A percentile compares a stretch with the other conserved stretches of the same genome.
phyloP scores from a whole-genome alignment of 30 jellyfish, hydroid and myxozoan species.

The Hydractinia echinata region DNA sequence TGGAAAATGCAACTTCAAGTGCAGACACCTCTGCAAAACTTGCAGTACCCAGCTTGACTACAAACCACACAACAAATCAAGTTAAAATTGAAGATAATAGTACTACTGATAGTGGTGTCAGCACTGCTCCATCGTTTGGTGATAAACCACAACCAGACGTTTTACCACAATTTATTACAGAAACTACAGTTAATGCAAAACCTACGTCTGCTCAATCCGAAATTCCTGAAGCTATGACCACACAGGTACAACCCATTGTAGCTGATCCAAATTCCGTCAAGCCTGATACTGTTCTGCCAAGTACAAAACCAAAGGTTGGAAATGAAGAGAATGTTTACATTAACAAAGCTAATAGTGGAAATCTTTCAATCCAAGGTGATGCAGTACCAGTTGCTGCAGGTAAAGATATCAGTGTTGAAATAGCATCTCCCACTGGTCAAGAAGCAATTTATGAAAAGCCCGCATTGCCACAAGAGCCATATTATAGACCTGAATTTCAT shows the following conservation, averaged over 20 bases:
- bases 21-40: too few species aligned
- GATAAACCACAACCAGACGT: neutral
- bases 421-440: neutral
- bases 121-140: too few species aligned
- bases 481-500: slow-evolving; percentile 15
- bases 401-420: slow-evolving; percentile 13
- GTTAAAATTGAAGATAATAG: too few species aligned
- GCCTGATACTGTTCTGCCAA: too few species aligned
- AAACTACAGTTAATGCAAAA: neutral
- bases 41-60: too few species aligned
- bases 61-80: too few species aligned
- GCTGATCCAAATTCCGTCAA: too few species aligned
- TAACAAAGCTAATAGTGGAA: neutral
- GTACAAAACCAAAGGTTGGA: too few species aligned
- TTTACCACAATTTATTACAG: neutral
- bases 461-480: slow-evolving; percentile 27
- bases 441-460: slow-evolving; percentile 7
- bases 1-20: neutral
- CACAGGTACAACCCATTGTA: neutral
- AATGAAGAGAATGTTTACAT: too few species aligned
- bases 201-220: neutral
- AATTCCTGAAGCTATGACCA: neutral
- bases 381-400: neutral
- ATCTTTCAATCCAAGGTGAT: neutral
- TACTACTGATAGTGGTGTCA: too few species aligned